phyloP scores from a whole-genome alignment of 1,140 invertebrate species.

The Vollenhovia emeryi region DNA sequence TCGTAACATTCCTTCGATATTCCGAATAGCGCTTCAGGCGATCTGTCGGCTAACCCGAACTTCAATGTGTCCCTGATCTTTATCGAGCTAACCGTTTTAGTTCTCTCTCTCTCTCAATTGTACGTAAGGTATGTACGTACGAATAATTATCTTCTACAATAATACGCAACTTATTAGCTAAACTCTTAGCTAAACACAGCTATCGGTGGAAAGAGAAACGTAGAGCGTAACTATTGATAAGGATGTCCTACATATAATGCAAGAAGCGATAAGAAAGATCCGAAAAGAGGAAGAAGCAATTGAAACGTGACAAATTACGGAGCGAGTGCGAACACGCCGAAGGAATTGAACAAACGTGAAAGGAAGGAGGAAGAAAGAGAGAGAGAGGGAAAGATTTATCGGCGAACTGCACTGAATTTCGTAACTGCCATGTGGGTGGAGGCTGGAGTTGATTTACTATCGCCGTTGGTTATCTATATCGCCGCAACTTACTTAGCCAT shows the following conservation, averaged over 20 bases:
- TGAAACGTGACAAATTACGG: constrained; percentile 44
- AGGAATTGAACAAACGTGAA: constrained; percentile 13
- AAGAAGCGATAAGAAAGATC: constrained; percentile 30
- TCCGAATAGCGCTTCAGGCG: constrained; percentile 32
- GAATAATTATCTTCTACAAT: constrained; percentile 24
- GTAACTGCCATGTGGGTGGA: constrained; percentile 51
- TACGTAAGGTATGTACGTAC: background rate
- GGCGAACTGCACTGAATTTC: constrained; percentile 48
- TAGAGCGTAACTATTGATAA: constrained; percentile 9
- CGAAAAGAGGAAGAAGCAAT: constrained; percentile 21
- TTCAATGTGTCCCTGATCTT: constrained; percentile 32
- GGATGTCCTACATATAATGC: background rate
- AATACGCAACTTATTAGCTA: constrained; percentile 8
- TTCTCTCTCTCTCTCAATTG: constrained; percentile 28
- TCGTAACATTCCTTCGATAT: constrained; percentile 13
- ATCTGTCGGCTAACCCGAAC: constrained; percentile 29
- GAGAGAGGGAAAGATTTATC: constrained; percentile 26
- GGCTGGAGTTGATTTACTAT: constrained; percentile 48
- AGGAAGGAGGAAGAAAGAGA: background rate
- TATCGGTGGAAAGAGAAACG: background rate
- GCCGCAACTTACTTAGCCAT: constrained; percentile 42
- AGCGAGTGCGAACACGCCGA: constrained; percentile 1
- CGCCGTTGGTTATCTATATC: constrained; percentile 38
- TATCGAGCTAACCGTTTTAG: constrained; percentile 38
- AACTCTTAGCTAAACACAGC: background rate